Evolutionary conservation across 2,113 vertebrate genomes (phyloP), one percentile per base, ranked within the genome.

Genomic region (Phylloscopus whistleri): DNA sequence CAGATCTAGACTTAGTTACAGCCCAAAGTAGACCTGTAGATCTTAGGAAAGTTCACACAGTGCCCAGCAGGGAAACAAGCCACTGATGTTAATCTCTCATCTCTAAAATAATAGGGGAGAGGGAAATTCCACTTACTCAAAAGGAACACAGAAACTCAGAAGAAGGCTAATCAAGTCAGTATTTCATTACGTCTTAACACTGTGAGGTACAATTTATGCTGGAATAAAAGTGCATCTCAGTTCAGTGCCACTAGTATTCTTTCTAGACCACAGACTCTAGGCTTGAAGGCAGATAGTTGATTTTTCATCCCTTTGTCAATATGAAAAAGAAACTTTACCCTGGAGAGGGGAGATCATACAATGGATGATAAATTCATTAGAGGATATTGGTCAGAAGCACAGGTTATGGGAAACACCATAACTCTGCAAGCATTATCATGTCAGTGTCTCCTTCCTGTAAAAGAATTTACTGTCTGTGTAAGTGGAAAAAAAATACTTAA

Each of bases 371-470:
- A 97, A 97, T 94, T 98, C 96, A 86, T 98, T 96, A 16, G 95
- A 92, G 6, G 97, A 97, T 95, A 98, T 98, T 62, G 96, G 97
- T 97, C 98, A 98, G 80, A 98, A 95, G 78, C 97, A 98, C 64
- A 90, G 72, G 30, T 96, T 97, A 58, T 80, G 97, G 68, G 79
- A 84, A 98, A 98, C 55, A 87, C 75, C 16, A 94, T 97, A 68
- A 98, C 96, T 72, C 97, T 98, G 52, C 89, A 96, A 46, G 84
- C 5, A 11, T 95, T 96, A 39, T 91, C 52, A 60, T 80, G 16
- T 96, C 97, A 55, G 96, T 98, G 66, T 97, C 98, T 74, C 96
- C 96, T 16, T 98, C 51, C 39, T 91, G 27, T 62, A 70, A 83
- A 87, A 39, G 10, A 76, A 70, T 76, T 72, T 87, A 77, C 30